Evolutionary conservation across 2,888 invertebrate species (phyloP), one percentile per base, ranked within the genome.

Genomic region (Bimastos eiseni): DNA sequence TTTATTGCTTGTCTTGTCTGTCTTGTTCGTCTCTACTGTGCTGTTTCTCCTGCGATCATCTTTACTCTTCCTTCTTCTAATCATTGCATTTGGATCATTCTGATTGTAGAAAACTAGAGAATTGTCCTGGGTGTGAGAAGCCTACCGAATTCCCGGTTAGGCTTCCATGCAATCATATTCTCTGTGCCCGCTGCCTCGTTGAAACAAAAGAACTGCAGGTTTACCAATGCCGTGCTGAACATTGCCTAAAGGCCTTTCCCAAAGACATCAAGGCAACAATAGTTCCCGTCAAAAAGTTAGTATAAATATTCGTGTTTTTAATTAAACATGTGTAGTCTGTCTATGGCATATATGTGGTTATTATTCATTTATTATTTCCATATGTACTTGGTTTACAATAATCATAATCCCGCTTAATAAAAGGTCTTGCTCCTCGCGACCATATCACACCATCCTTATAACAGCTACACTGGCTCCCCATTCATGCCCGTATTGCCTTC

Each of bases 121-220:
- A 89, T 36, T 92, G 92, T 90, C 44, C 91, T n/a, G 89, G 91
- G 21, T 94, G 94, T 93, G 92, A 93, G 19, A 89, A 91, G 24
- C 91, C 91, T 30, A 91, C 93, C 89, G 93, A 93, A 36, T 92
- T 92, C 24, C 93, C 93, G 15, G 91, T 94, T 49, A 89, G 91
- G n/a, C 91, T 94, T 89, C 94, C 94, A 2, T 94, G 94, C 92
- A 91, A 92, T 38, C 93, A 94, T 91, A 83, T 92, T 19, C 90
- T 94, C 44, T 94, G 94, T 92, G 90, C 92, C n/a, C 91, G 90
- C 24, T 94, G 94, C 91, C 92, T 92, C 44, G 88, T 92, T 38
- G 93, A 93, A 33, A 90, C 92, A 33, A 90, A 90, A 84, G 92
- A 91, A n/a, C 41, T 91, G 15, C 91, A 90, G 83, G 13, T 36